Percentiles rank a stretch among this genome's conserved stretches.
Evolutionary conservation across 2,797 vertebrate species (phyloP).

Genomic region (Tachyglossus aculeatus): DNA sequence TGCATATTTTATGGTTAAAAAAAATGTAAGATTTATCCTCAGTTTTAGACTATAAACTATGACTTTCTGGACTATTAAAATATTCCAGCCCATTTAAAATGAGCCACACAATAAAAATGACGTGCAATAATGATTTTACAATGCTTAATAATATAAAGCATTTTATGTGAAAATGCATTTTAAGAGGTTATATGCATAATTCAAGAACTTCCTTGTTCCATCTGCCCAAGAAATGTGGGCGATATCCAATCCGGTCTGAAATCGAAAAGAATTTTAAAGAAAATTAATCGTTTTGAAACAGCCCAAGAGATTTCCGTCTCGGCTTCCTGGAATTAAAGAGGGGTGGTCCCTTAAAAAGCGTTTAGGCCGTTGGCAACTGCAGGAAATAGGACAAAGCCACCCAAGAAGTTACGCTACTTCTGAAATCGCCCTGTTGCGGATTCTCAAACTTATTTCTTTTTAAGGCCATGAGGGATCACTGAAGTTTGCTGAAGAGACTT

Average conservation of each 20-base stretch:
- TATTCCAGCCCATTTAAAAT: constrained; percentile 72
- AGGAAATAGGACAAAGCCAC: background rate
- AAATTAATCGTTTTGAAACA: background rate
- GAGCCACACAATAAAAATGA: constrained; percentile 63
- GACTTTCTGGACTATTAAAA: constrained; percentile 70
- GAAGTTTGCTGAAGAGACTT: constrained; percentile 29
- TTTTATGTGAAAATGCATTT: constrained; percentile 61
- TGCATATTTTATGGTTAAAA: constrained; percentile 72
- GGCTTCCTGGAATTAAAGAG: constrained; percentile 34
- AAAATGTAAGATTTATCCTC: constrained; percentile 56
- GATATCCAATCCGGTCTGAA: constrained; percentile 20
- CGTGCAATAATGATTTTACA: constrained; percentile 66
- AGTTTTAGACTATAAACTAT: constrained; percentile 68
- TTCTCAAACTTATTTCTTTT: constrained; percentile 23
- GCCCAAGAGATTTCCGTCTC: background rate
- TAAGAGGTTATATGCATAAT: constrained; percentile 52
- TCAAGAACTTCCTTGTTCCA: constrained; percentile 36
- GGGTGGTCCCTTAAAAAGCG: background rate
- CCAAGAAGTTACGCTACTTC: constrained; percentile 1
- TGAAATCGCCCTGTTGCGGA: constrained; percentile 14
- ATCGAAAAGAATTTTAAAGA: constrained; percentile 8
- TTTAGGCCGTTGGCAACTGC: background rate
- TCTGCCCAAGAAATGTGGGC: constrained; percentile 43
- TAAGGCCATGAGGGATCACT: constrained; percentile 21
- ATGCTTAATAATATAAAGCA: constrained; percentile 58